These are phyloP conservation scores for Zosterops pallidus DNA, from an alignment of 2,113 vertebrate genomes.

Conservation along the genomic window DNA sequence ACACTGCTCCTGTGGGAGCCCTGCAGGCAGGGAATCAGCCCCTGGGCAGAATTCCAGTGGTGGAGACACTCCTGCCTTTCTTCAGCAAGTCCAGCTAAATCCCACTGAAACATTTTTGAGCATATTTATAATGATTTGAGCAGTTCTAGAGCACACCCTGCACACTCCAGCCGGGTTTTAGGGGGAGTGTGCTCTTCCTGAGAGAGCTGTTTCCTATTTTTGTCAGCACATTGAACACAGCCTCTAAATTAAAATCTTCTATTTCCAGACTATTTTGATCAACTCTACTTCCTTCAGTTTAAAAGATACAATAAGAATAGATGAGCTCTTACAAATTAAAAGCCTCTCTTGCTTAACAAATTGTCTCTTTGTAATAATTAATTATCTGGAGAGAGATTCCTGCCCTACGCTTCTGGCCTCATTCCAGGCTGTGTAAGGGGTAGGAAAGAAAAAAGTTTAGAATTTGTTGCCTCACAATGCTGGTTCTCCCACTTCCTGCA, in stretches of 20 bases:
- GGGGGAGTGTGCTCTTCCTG: neutral
- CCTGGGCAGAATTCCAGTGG: neutral
- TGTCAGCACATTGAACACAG: constrained; percentile 25
- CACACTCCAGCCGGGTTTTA: neutral
- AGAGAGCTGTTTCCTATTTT: constrained; percentile 46
- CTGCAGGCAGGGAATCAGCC: neutral
- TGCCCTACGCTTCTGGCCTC: constrained; percentile 16
- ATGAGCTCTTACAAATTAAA: constrained; percentile 66
- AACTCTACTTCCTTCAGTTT: constrained; percentile 24
- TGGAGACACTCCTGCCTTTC: neutral
- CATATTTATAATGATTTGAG: neutral
- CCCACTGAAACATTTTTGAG: neutral
- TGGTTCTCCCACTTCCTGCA: accelerated
- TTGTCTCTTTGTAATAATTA: constrained; percentile 56
- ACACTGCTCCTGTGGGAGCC: accelerated
- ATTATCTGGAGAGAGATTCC: constrained; percentile 46
- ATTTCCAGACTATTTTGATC: constrained; percentile 57
- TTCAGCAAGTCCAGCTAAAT: neutral
- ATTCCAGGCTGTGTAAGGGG: neutral
- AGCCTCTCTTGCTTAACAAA: constrained; percentile 60
- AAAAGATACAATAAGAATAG: constrained; percentile 61
- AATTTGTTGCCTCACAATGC: neutral
- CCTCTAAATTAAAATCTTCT: constrained; percentile 62
- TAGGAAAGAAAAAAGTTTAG: neutral
- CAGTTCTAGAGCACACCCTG: neutral